phyloP scores from a whole-genome alignment of 2,797 vertebrate species.

The Cyprinella venusta region DNA sequence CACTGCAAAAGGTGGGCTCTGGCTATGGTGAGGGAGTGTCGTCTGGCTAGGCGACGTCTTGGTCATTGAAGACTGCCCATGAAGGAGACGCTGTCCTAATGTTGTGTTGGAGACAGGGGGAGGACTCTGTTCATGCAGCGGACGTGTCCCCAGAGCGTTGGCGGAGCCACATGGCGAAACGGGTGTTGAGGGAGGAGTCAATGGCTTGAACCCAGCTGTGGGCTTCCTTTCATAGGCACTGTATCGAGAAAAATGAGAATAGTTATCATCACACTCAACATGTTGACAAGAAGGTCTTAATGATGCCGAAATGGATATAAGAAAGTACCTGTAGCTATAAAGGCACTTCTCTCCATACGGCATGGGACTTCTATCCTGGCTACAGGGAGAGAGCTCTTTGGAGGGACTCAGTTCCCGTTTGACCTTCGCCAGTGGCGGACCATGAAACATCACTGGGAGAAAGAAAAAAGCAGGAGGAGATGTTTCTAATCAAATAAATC shows the following conservation, averaged over 20 bases:
- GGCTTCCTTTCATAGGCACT: conserved; percentile 98
- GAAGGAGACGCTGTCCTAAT: conserved; percentile 64
- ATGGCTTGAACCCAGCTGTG: conserved; percentile 90
- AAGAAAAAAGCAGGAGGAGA: conserved; percentile 33
- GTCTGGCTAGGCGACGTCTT: conserved; percentile 66
- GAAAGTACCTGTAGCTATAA: conserved; percentile 94
- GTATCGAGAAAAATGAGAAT: conserved; percentile 41
- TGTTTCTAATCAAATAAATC: conserved; percentile 64
- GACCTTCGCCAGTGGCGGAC: conserved; percentile 91
- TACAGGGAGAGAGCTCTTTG: conserved; percentile 89
- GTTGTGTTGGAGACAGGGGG: conserved; percentile 65
- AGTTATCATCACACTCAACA: conserved; percentile 5
- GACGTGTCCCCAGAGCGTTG: conserved; percentile 74
- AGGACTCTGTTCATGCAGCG: conserved; percentile 72
- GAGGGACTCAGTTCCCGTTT: conserved; percentile 92
- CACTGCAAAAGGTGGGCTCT: conserved; percentile 83
- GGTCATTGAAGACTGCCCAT: conserved; percentile 65
- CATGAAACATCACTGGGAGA: conserved; percentile 92
- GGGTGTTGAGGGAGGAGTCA: conserved; percentile 90
- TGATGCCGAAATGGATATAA: background rate
- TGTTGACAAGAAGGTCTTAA: background rate
- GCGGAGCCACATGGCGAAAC: conserved; percentile 81
- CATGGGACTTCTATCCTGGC: conserved; percentile 88
- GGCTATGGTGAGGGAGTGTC: conserved; percentile 69
- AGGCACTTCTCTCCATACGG: conserved; percentile 98